phyloP scores from a whole-genome alignment of 2,113 vertebrate genomes.

The Ochotona princeps region DNA sequence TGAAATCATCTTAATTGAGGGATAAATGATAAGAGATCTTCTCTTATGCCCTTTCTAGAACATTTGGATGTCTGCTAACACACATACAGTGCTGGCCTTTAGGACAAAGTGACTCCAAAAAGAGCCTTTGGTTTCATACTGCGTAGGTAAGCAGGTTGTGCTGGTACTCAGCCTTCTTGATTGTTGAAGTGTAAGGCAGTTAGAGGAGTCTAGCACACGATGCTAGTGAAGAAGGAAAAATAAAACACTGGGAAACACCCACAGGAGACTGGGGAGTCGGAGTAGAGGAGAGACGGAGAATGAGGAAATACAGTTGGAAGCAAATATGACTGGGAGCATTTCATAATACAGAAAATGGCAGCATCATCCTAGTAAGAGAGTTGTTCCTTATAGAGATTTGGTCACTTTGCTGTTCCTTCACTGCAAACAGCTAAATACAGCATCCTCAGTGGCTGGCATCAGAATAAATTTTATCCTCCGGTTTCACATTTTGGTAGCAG shows the following conservation, averaged over 20 bases:
- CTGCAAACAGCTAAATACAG: conserved; percentile 56
- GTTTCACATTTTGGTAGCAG: conserved; percentile 71
- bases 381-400: neutral
- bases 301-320: neutral
- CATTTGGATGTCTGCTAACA: neutral
- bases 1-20: conserved; percentile 1
- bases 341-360: neutral
- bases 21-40: neutral
- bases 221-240: neutral
- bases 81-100: neutral
- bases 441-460: conserved; percentile 61
- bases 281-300: neutral
- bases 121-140: neutral
- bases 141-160: neutral
- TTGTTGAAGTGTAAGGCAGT: neutral
- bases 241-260: neutral
- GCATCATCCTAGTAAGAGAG: neutral
- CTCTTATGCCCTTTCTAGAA: neutral
- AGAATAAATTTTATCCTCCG: conserved; percentile 70
- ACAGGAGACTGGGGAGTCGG: neutral
- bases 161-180: neutral
- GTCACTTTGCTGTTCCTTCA: neutral
- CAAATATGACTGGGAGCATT: too few species aligned
- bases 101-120: neutral
- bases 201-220: neutral